Evolutionary conservation across 53 echinoderm and acorn worm genomes (phyloP), one percentile per base, ranked within the genome.

Genomic region (Pentamera pediparva): DNA sequence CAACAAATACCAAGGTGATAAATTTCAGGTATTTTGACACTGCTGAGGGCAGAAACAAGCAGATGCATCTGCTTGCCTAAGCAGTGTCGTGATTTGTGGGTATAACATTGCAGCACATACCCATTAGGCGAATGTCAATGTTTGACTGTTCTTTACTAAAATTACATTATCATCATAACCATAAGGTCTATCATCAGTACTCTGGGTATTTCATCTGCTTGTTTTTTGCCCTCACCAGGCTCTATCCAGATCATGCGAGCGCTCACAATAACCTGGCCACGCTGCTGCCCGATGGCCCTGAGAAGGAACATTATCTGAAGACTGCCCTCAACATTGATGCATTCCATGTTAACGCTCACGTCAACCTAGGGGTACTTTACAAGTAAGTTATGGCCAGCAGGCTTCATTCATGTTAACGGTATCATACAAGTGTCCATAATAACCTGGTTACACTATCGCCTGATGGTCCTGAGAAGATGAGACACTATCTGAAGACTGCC

Each of bases 231-330:
- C n/a, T n/a, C n/a, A 75, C n/a, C 79, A 98, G 98, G 27, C 54
- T 98, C 61, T 89, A 89, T 80, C 98, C 98, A 34, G 59, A 82
- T 21, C 92, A 98, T 77, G 89, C 89, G 2, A 89, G 91, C 56
- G 98, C 98, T 25, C 80, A 73, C 59, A 98, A 92, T 63, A 98
- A 98, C 53, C 81, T 98, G 0, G 98, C 87, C 2, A 89, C 89
- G 4, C 73, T 98, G 21, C 80, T 98, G 30, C 79, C 80, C 10
- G 80, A 81, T 30, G 69, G 59, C 0, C 56, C 81, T 7, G 69
- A 78, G 37, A 86, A 83, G 1, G 83, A 80, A 56, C 74, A 48
- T 15, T 76, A 84, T 35, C 85, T 92, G 54, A 70, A 30, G 30
- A 53, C 61, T 37, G 91, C 89, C 0, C 65, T 98, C 1, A 45